A percentile compares a stretch with the other conserved stretches of the same genome.
phyloP scores from a whole-genome alignment of 35 echinoderm and acorn worm genomes.

The Hemicentrotus pulcherrimus region DNA sequence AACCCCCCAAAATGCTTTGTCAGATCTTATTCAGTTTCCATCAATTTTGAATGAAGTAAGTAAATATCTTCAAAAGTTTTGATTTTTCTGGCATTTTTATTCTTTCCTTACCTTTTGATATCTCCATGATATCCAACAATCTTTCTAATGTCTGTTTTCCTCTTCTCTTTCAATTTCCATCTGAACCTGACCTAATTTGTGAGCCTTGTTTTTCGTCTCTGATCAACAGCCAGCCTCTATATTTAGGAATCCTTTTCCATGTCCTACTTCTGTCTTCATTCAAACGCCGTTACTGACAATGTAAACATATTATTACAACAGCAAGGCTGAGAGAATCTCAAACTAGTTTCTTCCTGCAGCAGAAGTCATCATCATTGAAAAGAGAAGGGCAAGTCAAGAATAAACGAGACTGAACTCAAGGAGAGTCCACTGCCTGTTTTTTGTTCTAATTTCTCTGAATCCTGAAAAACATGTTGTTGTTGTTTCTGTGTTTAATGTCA shows the following conservation, averaged over 20 bases:
- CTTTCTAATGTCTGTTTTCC: background rate
- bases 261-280: background rate
- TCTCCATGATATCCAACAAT: background rate
- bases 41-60: background rate
- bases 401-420: background rate
- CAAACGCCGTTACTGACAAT: background rate
- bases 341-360: background rate
- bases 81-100: background rate
- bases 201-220: background rate
- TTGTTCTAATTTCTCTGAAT: too few relatives aligned
- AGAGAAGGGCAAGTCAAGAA: background rate
- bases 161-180: background rate
- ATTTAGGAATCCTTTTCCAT: background rate
- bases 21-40: background rate
- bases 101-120: background rate
- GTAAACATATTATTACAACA: background rate
- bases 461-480: too few relatives aligned
- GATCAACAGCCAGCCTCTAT: background rate
- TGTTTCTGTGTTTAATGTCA: too few relatives aligned
- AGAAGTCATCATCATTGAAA: background rate
- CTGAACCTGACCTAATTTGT: background rate
- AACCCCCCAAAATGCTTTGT: too few relatives aligned
- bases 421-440: too few relatives aligned
- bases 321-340: background rate
- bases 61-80: background rate